Percentiles rank a stretch among this genome's conserved stretches.
These are phyloP conservation scores for Acanthochromis polyacanthus DNA, from an alignment of 2,113 vertebrate genomes.

Conservation along the genomic window DNA sequence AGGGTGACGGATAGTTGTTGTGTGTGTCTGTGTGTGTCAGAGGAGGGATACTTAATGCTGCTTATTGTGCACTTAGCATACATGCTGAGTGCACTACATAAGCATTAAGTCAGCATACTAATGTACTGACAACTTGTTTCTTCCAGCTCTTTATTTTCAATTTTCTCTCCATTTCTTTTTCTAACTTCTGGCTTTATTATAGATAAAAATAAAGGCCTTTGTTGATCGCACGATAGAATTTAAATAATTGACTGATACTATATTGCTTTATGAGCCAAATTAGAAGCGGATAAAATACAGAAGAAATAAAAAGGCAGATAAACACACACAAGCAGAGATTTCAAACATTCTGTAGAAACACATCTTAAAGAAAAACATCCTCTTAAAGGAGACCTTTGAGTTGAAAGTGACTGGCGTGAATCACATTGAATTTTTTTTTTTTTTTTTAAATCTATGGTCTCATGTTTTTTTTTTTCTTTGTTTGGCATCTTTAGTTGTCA, in stretches of 20 bases:
- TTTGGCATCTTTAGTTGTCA: not conserved
- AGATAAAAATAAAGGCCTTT: not conserved
- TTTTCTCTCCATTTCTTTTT: not conserved
- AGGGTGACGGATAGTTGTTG: not conserved
- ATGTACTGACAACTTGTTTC: conserved; percentile 31
- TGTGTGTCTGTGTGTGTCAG: not conserved
- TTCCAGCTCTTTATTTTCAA: conserved; percentile 8
- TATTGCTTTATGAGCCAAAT: conserved; percentile 12
- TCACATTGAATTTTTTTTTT: conserved; percentile 3
- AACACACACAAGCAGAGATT: not conserved
- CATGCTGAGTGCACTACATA: conserved; percentile 28
- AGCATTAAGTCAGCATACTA: conserved; percentile 31
- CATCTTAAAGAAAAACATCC: conserved; percentile 19
- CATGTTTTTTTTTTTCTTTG: conserved; percentile 10
- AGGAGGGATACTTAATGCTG: conserved; percentile 25
- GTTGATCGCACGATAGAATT: not conserved
- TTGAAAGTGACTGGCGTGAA: not conserved
- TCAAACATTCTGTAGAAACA: not conserved
- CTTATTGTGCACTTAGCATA: conserved; percentile 39
- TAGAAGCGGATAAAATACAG: not conserved
- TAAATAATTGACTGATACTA: conserved; percentile 37
- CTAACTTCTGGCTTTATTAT: not conserved
- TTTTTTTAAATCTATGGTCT: not conserved
- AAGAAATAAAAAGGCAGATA: not conserved
- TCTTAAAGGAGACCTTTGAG: conserved; percentile 26